These are phyloP conservation scores for Capreolus pygargus DNA, from an alignment of 2,113 vertebrate genomes.

Conservation along the genomic window DNA sequence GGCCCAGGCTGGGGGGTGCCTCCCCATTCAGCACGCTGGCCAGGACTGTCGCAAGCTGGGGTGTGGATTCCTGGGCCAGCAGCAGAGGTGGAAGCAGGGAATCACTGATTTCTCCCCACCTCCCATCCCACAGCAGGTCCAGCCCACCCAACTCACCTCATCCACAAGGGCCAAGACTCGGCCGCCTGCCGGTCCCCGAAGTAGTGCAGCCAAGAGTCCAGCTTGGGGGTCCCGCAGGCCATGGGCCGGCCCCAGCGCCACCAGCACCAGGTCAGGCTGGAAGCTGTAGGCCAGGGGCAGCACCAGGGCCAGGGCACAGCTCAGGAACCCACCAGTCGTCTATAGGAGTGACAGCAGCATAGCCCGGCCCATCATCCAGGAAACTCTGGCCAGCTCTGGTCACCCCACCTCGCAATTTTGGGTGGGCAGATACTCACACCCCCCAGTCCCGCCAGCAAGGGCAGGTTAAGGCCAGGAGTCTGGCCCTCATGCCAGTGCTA, in stretches of 20 bases:
- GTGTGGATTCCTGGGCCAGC: conserved; percentile 70
- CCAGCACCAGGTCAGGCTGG: conserved; percentile 86
- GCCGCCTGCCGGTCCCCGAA: conserved; percentile 86
- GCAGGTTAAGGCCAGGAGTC: background rate
- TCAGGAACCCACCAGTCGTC: conserved; percentile 82
- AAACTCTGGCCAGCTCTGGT: background rate
- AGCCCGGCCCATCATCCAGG: background rate
- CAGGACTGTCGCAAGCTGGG: conserved; percentile 63
- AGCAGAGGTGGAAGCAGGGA: background rate
- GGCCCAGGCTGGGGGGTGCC: conserved; percentile 66
- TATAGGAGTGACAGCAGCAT: background rate
- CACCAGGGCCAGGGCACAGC: conserved; percentile 84
- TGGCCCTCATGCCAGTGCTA: background rate
- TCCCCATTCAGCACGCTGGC: conserved; percentile 58
- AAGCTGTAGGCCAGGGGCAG: conserved; percentile 92
- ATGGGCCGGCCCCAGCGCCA: conserved; percentile 78
- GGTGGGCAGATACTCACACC: background rate
- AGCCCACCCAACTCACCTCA: conserved; percentile 77
- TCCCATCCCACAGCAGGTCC: background rate
- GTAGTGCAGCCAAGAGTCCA: conserved; percentile 85
- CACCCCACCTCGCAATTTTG: background rate
- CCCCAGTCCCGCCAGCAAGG: background rate
- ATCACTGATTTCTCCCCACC: background rate
- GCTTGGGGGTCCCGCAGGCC: conserved; percentile 76
- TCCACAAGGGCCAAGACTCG: conserved; percentile 85